A percentile compares a stretch with the other conserved stretches of the same genome.
Evolutionary conservation across 2,888 invertebrate species (phyloP).

Genomic region (Alcis repandata): DNA sequence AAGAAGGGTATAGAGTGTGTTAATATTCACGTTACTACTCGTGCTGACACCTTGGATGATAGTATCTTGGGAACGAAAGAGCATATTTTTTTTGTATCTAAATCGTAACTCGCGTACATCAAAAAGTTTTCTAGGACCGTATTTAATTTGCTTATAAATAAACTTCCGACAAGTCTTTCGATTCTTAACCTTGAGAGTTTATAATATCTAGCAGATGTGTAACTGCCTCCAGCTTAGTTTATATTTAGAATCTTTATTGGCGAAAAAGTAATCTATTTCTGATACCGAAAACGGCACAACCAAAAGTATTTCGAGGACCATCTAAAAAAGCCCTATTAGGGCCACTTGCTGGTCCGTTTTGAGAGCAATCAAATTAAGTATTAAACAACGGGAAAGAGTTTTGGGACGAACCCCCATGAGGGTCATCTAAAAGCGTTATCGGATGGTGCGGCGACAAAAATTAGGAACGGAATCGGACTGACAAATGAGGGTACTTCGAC

Average conservation of each 20-base stretch:
- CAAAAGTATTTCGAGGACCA: conserved; percentile 20
- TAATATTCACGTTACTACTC: neutral
- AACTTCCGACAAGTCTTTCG: neutral
- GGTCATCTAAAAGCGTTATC: conserved; percentile 54
- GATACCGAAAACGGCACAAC: conserved; percentile 10
- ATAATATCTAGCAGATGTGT: conserved; percentile 13
- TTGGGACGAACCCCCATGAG: conserved; percentile 49
- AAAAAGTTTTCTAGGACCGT: neutral
- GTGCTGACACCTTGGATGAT: neutral
- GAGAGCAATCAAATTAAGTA: conserved; percentile 56
- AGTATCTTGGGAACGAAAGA: neutral
- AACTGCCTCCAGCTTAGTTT: conserved; percentile 12
- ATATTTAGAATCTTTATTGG: neutral
- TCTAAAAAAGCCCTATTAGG: conserved; percentile 29
- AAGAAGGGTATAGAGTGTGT: neutral
- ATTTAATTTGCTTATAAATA: neutral
- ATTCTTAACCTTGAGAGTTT: conserved; percentile 17
- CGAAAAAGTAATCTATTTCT: conserved; percentile 12
- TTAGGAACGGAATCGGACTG: conserved; percentile 20
- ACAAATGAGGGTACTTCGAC: conserved; percentile 22
- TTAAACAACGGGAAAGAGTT: conserved; percentile 54
- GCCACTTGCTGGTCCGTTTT: conserved; percentile 43
- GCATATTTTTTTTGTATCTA: neutral
- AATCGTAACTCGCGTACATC: neutral
- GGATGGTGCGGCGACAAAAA: conserved; percentile 36